These are phyloP conservation scores for Penaeus vannamei DNA, from an alignment of 1,140 invertebrate species.

Conservation along the genomic window DNA sequence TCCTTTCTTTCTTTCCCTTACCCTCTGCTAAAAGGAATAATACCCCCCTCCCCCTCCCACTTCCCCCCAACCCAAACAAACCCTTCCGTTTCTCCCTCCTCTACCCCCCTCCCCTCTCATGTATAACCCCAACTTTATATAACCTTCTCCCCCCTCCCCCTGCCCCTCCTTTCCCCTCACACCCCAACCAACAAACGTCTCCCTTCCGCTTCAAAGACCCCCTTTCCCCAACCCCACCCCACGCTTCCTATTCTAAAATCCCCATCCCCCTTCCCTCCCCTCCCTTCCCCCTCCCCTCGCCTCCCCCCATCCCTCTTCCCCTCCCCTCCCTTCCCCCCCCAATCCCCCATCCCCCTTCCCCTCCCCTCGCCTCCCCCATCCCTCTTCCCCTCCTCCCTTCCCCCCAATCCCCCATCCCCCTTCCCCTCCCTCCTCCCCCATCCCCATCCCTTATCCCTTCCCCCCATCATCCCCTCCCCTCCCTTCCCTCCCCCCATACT, in stretches of 20 bases:
- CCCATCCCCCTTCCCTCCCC: background rate
- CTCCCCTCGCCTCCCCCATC: no score
- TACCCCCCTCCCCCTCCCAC: no score
- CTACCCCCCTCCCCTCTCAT: background rate
- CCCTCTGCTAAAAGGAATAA: background rate
- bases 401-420: background rate
- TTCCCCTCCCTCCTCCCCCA: background rate
- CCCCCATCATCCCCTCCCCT: background rate
- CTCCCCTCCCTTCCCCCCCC: constrained; percentile 12
- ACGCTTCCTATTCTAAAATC: no score
- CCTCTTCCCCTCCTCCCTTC: background rate
- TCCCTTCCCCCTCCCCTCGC: background rate
- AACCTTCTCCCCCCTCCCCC: background rate
- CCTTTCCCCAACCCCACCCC: background rate
- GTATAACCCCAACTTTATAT: background rate
- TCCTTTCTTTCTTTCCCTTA: background rate
- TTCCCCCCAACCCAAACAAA: background rate
- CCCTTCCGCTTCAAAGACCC: background rate
- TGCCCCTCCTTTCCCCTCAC: background rate
- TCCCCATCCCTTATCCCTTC: no score
- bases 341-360: no score
- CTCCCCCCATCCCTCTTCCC: background rate
- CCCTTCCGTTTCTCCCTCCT: background rate
- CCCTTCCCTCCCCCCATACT: background rate
- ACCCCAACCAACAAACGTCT: background rate